Evolutionary conservation across 1,140 invertebrate genomes (phyloP).

Genomic region (Cheumatopsyche charites): DNA sequence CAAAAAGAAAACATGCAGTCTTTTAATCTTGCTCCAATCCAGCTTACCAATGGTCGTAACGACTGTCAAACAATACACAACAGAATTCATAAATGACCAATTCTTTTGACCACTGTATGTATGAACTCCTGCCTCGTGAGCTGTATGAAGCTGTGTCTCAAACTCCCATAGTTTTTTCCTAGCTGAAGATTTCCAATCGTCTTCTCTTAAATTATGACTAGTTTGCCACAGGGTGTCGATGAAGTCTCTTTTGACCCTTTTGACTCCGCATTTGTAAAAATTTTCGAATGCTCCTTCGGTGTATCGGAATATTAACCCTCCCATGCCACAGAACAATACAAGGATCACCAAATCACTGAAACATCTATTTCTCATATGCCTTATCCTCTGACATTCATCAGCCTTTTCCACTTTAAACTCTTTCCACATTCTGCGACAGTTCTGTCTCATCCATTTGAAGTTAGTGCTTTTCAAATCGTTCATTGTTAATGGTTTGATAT

Average conservation of each 20-base stretch:
- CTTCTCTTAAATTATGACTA: conserved; percentile 80
- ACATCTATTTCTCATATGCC: conserved; percentile 69
- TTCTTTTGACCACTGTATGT: conserved; percentile 81
- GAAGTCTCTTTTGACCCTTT: conserved; percentile 84
- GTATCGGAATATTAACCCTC: conserved; percentile 77
- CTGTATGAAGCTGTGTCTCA: conserved; percentile 83
- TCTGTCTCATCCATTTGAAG: conserved; percentile 47
- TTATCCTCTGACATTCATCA: conserved; percentile 62
- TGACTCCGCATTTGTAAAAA: conserved; percentile 86
- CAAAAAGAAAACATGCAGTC: background rate
- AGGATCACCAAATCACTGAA: conserved; percentile 69
- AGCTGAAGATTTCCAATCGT: conserved; percentile 87
- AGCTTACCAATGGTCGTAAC: conserved; percentile 92
- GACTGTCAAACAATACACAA: conserved; percentile 90
- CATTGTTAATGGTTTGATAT: conserved; percentile 49
- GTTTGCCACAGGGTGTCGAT: conserved; percentile 79
- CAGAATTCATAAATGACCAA: conserved; percentile 92
- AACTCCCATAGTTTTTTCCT: conserved; percentile 81
- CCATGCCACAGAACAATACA: conserved; percentile 76
- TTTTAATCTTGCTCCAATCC: conserved; percentile 2
- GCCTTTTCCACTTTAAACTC: conserved; percentile 66
- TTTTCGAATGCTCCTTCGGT: conserved; percentile 82
- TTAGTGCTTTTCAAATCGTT: conserved; percentile 13
- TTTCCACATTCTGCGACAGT: conserved; percentile 61
- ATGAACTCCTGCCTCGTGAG: conserved; percentile 80